These are phyloP conservation scores for Perccottus glenii DNA, from an alignment of 2,113 vertebrate species.

Conservation along the genomic window DNA sequence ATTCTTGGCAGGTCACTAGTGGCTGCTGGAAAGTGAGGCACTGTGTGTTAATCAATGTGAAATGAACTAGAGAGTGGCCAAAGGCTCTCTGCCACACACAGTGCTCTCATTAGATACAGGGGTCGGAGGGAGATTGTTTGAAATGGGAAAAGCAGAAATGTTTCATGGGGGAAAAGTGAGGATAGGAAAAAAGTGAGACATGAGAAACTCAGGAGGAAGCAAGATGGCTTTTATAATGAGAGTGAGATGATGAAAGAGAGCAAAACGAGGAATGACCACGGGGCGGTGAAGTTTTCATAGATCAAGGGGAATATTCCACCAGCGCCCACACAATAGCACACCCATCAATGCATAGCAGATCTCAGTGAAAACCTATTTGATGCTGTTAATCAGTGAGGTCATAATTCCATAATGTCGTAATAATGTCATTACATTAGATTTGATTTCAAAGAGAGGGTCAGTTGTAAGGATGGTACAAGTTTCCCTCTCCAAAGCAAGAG, in stretches of 20 bases:
- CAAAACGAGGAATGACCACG: constrained; percentile 39
- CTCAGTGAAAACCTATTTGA: constrained; percentile 28
- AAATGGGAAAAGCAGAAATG: background rate
- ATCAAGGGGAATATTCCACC: constrained; percentile 17
- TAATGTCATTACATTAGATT: constrained; percentile 39
- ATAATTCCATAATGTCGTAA: constrained; percentile 40
- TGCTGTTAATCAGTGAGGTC: constrained; percentile 37
- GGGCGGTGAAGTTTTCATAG: constrained; percentile 33
- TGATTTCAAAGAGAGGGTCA: constrained; percentile 12
- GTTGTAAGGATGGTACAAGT: constrained; percentile 14
- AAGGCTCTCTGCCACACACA: constrained; percentile 4
- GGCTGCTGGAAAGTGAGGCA: background rate
- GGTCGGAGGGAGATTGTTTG: constrained; percentile 14
- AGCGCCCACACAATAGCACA: constrained; percentile 16
- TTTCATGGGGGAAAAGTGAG: background rate
- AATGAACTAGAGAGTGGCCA: constrained; percentile 17
- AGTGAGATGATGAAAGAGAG: constrained; percentile 37
- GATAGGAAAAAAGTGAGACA: constrained; percentile 7
- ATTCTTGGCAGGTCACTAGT: constrained; percentile 11
- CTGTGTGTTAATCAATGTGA: constrained; percentile 28
- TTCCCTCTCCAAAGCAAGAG: background rate
- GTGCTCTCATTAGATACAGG: constrained; percentile 27
- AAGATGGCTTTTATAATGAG: constrained; percentile 48
- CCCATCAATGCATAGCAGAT: constrained; percentile 37
- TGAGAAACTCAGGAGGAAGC: constrained; percentile 23